phyloP scores from a whole-genome alignment of 2,888 invertebrate species.

The Ormia ochracea region DNA sequence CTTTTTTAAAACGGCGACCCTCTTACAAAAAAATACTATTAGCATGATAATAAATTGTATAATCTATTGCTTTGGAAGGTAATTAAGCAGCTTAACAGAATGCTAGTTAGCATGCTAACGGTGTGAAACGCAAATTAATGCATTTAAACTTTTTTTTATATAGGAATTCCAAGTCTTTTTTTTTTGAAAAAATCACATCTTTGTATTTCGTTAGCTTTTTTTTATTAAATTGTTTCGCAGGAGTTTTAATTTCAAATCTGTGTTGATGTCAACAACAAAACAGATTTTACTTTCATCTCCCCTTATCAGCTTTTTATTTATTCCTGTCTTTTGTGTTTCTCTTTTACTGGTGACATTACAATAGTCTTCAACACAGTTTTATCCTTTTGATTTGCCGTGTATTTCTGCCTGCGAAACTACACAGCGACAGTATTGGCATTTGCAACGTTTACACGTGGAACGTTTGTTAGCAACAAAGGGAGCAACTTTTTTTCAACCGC shows the following conservation, averaged over 20 bases:
- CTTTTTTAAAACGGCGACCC: no score
- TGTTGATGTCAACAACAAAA: not conserved
- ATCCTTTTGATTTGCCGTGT: conserved; percentile 72
- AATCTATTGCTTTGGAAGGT: no score
- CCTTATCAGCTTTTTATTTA: conserved; percentile 1
- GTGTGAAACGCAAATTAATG: no score
- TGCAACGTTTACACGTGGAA: conserved; percentile 67
- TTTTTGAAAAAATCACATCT: not conserved
- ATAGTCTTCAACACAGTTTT: conserved; percentile 69
- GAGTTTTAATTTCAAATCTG: not conserved
- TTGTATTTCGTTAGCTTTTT: not conserved
- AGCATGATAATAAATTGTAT: no score
- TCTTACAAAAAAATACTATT: no score
- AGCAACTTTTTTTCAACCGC: conserved; percentile 60
- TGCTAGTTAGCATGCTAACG: no score
- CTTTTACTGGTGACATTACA: conserved; percentile 19
- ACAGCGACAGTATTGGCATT: conserved; percentile 70
- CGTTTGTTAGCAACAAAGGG: conserved; percentile 62
- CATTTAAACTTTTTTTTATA: no score
- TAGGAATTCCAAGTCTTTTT: no score
- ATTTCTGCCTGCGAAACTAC: conserved; percentile 73
- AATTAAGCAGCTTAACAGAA: no score
- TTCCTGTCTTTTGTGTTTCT: not conserved
- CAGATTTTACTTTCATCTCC: not conserved
- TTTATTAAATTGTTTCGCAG: not conserved